These are phyloP conservation scores for Caenorhabditis inopinata DNA, from an alignment of 1,140 invertebrate species.

Conservation along the genomic window DNA sequence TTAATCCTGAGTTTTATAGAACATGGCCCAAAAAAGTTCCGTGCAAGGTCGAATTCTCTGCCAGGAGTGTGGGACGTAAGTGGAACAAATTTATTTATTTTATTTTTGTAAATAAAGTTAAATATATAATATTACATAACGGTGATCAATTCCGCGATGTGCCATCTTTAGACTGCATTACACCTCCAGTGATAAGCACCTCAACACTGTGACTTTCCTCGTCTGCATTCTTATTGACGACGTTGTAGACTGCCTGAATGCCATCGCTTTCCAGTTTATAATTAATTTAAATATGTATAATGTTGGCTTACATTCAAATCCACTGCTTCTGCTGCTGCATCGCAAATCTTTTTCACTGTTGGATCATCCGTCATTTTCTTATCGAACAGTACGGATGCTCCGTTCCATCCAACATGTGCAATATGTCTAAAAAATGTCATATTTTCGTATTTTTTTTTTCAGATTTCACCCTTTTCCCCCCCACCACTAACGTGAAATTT, in stretches of 20 bases:
- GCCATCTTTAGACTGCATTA: constrained; percentile 17
- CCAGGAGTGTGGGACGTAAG: no score
- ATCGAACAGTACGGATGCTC: constrained; percentile 37
- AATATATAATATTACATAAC: no score
- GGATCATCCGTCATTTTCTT: constrained; percentile 41
- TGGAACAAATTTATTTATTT: no score
- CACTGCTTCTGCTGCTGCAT: constrained; percentile 41
- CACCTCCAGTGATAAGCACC: constrained; percentile 4
- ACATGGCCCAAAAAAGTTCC: no score
- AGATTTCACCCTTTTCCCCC: background rate
- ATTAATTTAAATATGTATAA: background rate
- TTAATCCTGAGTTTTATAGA: no score
- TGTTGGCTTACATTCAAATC: background rate
- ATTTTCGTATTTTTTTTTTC: background rate
- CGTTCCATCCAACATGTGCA: constrained; percentile 50
- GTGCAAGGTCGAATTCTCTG: no score
- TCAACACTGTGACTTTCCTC: constrained; percentile 6
- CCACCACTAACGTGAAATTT: constrained; percentile 45
- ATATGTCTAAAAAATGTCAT: constrained; percentile 47
- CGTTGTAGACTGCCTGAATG: background rate
- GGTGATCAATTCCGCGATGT: background rate
- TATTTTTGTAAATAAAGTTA: no score
- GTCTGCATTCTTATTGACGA: background rate
- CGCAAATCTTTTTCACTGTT: constrained; percentile 35
- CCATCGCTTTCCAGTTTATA: no score